phyloP scores from a whole-genome alignment of 2,797 vertebrate species.

The Halcyon smyrnensis region DNA sequence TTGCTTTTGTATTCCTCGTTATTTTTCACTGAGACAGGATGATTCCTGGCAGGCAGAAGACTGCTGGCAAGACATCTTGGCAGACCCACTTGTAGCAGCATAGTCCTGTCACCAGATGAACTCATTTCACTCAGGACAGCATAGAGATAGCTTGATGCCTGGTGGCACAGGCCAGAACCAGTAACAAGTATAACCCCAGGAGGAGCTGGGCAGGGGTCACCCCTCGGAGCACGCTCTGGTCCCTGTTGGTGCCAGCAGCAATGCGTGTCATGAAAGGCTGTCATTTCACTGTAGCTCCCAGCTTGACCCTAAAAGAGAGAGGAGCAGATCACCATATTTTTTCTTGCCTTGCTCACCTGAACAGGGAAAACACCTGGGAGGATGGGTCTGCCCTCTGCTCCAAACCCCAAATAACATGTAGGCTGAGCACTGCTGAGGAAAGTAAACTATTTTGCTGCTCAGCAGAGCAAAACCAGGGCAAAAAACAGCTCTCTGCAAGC shows the following conservation, averaged over 20 bases:
- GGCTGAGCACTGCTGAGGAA: background rate
- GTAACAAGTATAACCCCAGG: background rate
- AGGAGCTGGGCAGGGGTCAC: background rate
- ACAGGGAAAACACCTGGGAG: background rate
- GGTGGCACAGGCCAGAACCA: background rate
- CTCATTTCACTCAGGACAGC: background rate
- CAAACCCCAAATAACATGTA: background rate
- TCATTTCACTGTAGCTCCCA: background rate
- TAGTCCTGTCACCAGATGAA: background rate
- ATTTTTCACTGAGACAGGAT: background rate
- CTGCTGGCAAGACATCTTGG: background rate
- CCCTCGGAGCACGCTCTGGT: background rate
- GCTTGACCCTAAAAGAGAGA: background rate
- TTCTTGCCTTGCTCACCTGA: background rate
- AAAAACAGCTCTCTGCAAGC: slow-evolving; percentile 16
- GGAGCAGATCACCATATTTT: background rate
- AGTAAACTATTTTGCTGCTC: slow-evolving; percentile 18
- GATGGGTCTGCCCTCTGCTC: background rate
- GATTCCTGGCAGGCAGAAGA: background rate
- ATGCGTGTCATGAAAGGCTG: background rate
- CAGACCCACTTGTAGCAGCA: background rate
- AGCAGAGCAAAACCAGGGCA: slow-evolving; percentile 36
- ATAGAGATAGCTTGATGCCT: background rate
- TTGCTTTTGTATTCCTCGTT: background rate
- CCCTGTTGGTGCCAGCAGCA: background rate